Conservation (phyloP, 2,888 invertebrate genomes). For the Gymnocheta viridis region DNA sequence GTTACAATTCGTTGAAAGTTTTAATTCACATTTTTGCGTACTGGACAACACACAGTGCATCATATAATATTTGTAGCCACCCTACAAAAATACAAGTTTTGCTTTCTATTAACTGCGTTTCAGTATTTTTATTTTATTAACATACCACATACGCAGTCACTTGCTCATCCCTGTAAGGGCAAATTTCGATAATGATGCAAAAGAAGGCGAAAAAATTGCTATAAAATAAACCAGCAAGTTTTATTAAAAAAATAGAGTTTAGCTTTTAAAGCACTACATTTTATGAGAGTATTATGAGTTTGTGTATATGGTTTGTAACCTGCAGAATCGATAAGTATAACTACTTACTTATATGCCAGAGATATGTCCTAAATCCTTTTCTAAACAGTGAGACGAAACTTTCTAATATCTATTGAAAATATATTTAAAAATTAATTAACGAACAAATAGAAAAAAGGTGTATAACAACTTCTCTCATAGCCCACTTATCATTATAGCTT, state of each 20-base stretch:
- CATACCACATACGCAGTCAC: constrained; percentile 48
- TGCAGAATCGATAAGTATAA: background rate
- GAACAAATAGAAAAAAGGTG: no score
- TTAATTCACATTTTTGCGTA: no score
- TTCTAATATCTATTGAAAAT: no score
- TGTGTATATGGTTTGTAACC: background rate
- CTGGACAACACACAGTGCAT: no score
- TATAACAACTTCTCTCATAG: background rate
- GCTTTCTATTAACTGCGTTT: background rate
- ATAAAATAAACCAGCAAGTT: constrained; percentile 23
- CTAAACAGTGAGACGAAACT: no score
- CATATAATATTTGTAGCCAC: background rate
- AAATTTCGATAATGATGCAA: background rate
- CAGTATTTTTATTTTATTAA: background rate
- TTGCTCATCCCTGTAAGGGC: constrained; percentile 28
- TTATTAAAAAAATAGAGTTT: background rate
- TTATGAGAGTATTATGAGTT: background rate
- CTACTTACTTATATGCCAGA: background rate
- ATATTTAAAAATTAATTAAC: no score
- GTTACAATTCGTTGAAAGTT: no score
- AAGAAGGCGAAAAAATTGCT: background rate
- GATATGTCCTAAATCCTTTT: no score
- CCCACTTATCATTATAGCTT: no score
- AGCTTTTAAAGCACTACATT: background rate
- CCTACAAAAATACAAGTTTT: background rate